These are phyloP conservation scores for Neolamprologus cancellatus DNA, from an alignment of 2,113 vertebrate genomes.

Conservation along the genomic window DNA sequence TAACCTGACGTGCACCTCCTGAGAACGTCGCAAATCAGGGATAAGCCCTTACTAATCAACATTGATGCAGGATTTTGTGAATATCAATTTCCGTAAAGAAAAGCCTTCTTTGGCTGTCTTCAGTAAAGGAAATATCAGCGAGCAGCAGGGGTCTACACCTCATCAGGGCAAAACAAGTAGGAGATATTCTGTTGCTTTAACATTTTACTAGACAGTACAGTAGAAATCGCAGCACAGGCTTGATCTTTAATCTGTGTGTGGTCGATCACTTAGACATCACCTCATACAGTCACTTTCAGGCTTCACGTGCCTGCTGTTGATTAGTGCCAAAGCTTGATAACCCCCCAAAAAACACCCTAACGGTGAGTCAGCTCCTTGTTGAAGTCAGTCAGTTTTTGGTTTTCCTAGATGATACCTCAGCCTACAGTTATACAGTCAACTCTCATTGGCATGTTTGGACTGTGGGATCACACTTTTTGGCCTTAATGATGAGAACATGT, in stretches of 20 bases:
- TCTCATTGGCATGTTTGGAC: not conserved
- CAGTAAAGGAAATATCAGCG: not conserved
- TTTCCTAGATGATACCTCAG: not conserved
- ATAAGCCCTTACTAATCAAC: not conserved
- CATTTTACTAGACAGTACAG: not conserved
- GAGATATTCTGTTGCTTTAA: not conserved
- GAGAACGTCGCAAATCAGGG: not conserved
- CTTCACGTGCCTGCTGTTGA: not conserved
- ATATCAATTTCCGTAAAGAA: not conserved
- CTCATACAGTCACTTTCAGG: not conserved
- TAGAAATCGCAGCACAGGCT: not conserved
- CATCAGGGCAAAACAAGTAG: not conserved
- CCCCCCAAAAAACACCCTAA: not conserved
- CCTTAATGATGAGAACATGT: not conserved
- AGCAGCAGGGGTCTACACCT: not conserved
- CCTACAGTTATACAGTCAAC: not conserved
- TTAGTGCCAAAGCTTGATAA: not conserved
- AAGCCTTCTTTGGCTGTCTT: not conserved
- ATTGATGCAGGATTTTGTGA: not conserved
- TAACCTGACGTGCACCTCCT: not conserved
- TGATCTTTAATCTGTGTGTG: not conserved
- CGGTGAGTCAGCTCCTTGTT: not conserved
- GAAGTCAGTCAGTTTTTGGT: not conserved
- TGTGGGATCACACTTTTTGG: not conserved
- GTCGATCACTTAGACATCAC: not conserved